Base-by-base conservation (phyloP, 1,140 invertebrate genomes). In the Anoplophora glabripennis region DNA sequence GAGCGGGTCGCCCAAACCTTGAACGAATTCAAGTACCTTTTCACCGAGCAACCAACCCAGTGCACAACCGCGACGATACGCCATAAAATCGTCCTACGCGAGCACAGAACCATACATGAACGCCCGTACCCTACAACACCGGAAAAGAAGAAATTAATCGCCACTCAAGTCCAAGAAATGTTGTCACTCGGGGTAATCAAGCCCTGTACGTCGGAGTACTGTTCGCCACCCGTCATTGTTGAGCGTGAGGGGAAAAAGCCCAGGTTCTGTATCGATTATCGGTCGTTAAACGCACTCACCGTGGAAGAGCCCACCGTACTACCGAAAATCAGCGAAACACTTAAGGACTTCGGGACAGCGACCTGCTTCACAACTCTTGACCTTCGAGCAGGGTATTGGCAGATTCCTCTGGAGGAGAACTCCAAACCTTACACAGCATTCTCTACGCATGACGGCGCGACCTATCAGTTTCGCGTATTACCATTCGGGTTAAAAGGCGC, bases 201-300 rank as follows among this genome's bases (percentile, higher is more conserved):
- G 14, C 10, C 38, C n/a, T n/a, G 38, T n/a, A 40, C 14, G n/a
- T 3, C n/a, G 38, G n/a, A n/a, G 14, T 40, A n/a, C 14, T n/a
- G 68, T 46, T 66, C 68, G 0, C 69, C 67, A 40, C 72, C 74
- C 0, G 61, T 75, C 9, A 61, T 76, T 0, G 7, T 73, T 76
- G 0, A 68, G 63, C 17, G 76, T 77, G 51, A 66, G 68, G 10
- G 65, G 41, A 74, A 73, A 10, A 54, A 54, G 0, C 45, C 68
- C 9, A 38, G 75, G 11, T 49, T 77, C 11, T 76, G 75, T 48
- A 66, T 77, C 0, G 75, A 79, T 51, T 78, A 64, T 51, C 51
- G 76, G 5, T 61, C 53, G 17, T 45, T 79, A 14, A 79, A 84
- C 63, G 35, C 48, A 0, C 64, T 77, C 0, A 81, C 75, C 0